These are phyloP conservation scores for Premnoplex brunnescens DNA, from an alignment of 2,797 vertebrate genomes.

Conservation along the genomic window DNA sequence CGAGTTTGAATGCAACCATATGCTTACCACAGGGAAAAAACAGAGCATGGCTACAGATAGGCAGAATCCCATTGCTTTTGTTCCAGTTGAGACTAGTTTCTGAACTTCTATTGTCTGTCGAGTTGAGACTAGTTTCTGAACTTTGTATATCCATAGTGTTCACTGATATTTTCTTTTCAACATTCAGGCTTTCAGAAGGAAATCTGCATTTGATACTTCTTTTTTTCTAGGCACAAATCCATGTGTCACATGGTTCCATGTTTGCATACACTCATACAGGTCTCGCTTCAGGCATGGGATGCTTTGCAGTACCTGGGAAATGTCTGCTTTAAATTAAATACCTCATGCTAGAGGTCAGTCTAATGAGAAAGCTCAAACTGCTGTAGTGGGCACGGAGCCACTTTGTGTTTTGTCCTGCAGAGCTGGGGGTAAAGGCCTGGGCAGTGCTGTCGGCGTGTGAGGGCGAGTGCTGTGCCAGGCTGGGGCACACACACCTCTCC, in stretches of 20 bases:
- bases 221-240: not conserved
- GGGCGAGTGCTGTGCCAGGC: not conserved
- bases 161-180: not conserved
- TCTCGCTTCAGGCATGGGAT: not conserved
- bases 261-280: not conserved
- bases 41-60: not conserved
- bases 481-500: not conserved
- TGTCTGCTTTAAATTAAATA: not conserved
- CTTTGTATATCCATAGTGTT: not conserved
- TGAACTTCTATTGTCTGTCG: not conserved
- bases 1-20: not conserved
- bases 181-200: not conserved
- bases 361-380: not conserved
- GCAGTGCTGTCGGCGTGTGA: fast-evolving
- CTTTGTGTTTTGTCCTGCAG: not conserved
- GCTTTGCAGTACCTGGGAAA: not conserved
- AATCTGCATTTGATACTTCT: not conserved
- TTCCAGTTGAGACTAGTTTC: not conserved
- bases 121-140: not conserved
- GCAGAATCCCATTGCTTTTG: not conserved
- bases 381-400: not conserved
- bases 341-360: not conserved
- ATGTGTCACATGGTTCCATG: not conserved
- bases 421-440: not conserved
- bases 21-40: conserved; percentile 4